These are phyloP conservation scores for Apodemia hepburni DNA, from an alignment of 2,888 invertebrate genomes.

Conservation along the genomic window DNA sequence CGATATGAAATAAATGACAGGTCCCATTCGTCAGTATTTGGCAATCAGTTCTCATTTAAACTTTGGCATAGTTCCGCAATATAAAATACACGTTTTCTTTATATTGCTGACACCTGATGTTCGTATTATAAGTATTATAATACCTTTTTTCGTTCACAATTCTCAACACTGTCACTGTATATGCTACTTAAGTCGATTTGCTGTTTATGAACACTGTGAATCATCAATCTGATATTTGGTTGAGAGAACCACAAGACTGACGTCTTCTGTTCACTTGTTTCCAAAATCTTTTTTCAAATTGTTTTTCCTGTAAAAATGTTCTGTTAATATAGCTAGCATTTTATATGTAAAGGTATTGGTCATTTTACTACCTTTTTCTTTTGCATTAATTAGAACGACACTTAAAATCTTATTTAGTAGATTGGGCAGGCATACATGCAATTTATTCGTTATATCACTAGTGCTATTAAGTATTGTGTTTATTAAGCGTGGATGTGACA, in stretches of 20 bases:
- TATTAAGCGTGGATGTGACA: background rate
- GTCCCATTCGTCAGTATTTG: constrained; percentile 66
- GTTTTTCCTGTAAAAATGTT: constrained; percentile 83
- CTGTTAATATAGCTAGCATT: constrained; percentile 16
- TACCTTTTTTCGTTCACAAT: constrained; percentile 21
- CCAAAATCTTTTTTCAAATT: constrained; percentile 89
- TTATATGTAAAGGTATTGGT: background rate
- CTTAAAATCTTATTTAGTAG: background rate
- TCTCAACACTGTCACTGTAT: constrained; percentile 29
- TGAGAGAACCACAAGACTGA: constrained; percentile 76
- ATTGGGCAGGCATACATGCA: constrained; percentile 1
- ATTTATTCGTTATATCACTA: background rate
- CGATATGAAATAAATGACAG: constrained; percentile 71
- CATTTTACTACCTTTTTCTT: background rate
- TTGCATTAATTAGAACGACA: background rate
- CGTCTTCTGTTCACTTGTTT: constrained; percentile 88
- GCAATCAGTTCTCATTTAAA: constrained; percentile 51
- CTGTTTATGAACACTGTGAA: constrained; percentile 33
- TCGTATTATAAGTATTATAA: background rate
- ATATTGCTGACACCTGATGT: constrained; percentile 3
- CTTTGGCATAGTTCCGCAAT: constrained; percentile 48
- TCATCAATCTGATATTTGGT: constrained; percentile 54
- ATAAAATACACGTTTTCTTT: constrained; percentile 4
- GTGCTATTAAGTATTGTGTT: background rate
- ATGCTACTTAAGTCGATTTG: constrained; percentile 20